phyloP scores from a whole-genome alignment of 2,888 invertebrate genomes.

The Acholoe squamosa region DNA sequence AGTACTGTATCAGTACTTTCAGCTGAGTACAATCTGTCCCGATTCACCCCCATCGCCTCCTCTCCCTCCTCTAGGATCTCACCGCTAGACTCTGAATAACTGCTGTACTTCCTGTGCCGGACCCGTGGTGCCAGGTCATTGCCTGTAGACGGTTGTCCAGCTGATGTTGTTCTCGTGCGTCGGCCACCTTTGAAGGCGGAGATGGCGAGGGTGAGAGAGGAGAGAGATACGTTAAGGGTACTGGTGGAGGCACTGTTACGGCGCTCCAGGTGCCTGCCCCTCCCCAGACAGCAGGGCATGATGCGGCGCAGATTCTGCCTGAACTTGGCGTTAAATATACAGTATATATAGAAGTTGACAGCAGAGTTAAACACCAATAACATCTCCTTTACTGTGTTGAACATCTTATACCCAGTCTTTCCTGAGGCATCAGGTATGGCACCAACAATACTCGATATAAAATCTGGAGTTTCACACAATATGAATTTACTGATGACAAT shows the following conservation, averaged over 20 bases:
- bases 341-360: slow-evolving; percentile 66
- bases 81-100: background rate
- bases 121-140: background rate
- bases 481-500: slow-evolving; percentile 66
- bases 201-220: slow-evolving; percentile 18
- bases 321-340: slow-evolving; percentile 63
- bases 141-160: background rate
- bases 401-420: slow-evolving; percentile 48
- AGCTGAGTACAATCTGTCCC: background rate
- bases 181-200: background rate
- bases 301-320: slow-evolving; percentile 2
- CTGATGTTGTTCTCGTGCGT: background rate
- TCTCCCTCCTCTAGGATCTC: background rate
- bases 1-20: background rate
- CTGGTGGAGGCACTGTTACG: background rate
- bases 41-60: background rate
- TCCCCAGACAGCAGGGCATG: background rate
- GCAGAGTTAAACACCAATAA: slow-evolving; percentile 66
- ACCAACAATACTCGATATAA: slow-evolving; percentile 62
- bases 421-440: background rate
- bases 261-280: background rate
- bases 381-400: slow-evolving; percentile 64
- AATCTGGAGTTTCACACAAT: slow-evolving; percentile 66
- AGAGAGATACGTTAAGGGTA: slow-evolving; percentile 18
- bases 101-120: background rate